These are phyloP conservation scores for Liparis tanakae DNA, from an alignment of 2,797 vertebrate genomes.

Conservation along the genomic window DNA sequence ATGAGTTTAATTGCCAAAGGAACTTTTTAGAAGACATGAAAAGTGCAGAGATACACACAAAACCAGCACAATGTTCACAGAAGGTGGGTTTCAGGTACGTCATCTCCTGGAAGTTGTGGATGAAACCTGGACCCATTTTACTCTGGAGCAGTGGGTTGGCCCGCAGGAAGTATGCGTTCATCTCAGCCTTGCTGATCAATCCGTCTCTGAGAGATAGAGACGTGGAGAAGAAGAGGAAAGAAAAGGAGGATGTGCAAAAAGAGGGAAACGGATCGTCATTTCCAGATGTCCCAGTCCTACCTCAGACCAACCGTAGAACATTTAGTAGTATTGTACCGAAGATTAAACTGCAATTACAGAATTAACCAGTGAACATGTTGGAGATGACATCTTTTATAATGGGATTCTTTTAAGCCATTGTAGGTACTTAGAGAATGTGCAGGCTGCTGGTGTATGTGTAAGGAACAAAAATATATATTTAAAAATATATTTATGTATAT, in stretches of 20 bases:
- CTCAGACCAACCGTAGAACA: background rate
- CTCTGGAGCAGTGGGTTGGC: slow-evolving; percentile 95
- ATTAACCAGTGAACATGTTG: background rate
- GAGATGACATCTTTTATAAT: background rate
- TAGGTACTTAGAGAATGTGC: background rate
- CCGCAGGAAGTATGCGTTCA: slow-evolving; percentile 96
- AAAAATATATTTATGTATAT: background rate
- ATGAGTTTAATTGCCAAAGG: background rate
- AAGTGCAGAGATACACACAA: slow-evolving; percentile 86
- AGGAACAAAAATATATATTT: background rate
- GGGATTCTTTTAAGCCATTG: background rate
- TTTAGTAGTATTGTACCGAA: background rate
- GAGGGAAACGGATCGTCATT: background rate
- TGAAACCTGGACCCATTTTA: slow-evolving; percentile 96
- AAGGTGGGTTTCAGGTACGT: slow-evolving; percentile 97
- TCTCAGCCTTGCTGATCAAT: slow-evolving; percentile 97
- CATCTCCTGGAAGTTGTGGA: slow-evolving; percentile 97
- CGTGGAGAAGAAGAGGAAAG: background rate
- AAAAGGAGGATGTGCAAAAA: background rate
- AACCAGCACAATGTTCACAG: slow-evolving; percentile 98
- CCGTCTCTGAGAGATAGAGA: slow-evolving; percentile 85
- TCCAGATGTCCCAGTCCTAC: background rate
- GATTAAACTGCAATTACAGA: background rate
- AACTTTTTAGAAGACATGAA: background rate
- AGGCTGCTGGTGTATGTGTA: background rate